phyloP scores from a whole-genome alignment of 2,113 vertebrate species.

The Anguilla japonica region DNA sequence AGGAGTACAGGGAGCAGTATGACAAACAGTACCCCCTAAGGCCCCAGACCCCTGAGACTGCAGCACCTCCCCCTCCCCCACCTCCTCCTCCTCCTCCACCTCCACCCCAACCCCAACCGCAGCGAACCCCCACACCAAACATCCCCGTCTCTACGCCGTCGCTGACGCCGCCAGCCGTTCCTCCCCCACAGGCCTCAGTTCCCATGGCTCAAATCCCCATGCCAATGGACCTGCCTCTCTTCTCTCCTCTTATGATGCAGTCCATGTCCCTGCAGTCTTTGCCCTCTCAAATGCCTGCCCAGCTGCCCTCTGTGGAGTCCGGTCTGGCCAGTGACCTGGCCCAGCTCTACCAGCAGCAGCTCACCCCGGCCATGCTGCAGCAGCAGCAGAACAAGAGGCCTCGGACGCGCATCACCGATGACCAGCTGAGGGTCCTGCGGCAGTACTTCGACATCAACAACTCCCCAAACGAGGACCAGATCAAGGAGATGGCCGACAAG shows the following conservation, averaged over 20 bases:
- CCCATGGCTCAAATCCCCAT: slow-evolving; percentile 83
- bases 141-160: slow-evolving; percentile 67
- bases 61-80: slow-evolving; percentile 46
- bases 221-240: slow-evolving; percentile 90
- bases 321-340: slow-evolving; percentile 81
- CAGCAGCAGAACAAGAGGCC: slow-evolving; percentile 90
- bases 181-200: slow-evolving; percentile 76
- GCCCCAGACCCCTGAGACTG: slow-evolving; percentile 66
- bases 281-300: slow-evolving; percentile 75
- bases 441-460: slow-evolving; percentile 98
- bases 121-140: slow-evolving; percentile 65
- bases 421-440: slow-evolving; percentile 85
- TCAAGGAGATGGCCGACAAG: slow-evolving; percentile 91
- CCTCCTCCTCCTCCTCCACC: slow-evolving; percentile 58
- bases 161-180: slow-evolving; percentile 74
- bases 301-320: slow-evolving; percentile 81
- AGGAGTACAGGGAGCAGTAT: slow-evolving; percentile 91
- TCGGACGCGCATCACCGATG: slow-evolving; percentile 91
- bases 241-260: slow-evolving; percentile 92
- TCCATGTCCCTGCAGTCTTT: slow-evolving; percentile 84
- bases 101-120: slow-evolving; percentile 64
- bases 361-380: slow-evolving; percentile 81
- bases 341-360: slow-evolving; percentile 91
- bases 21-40: slow-evolving; percentile 89
- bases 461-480: slow-evolving; percentile 94